These are phyloP conservation scores for Temnothorax ravouxi DNA, from an alignment of 2,888 invertebrate species.

Conservation along the genomic window DNA sequence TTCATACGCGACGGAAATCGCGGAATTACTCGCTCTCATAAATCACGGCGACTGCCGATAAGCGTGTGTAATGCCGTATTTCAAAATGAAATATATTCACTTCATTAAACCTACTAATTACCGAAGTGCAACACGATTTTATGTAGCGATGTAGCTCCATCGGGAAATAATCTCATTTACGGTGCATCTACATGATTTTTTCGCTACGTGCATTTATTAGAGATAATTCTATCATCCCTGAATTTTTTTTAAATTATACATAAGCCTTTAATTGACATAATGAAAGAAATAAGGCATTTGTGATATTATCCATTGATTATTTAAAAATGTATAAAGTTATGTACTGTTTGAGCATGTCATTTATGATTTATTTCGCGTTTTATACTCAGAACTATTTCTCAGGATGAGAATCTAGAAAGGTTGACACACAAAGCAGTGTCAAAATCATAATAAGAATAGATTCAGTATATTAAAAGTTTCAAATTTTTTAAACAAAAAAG, in stretches of 20 bases:
- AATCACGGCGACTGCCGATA: conserved; percentile 44
- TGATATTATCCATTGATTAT: neutral
- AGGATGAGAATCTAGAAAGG: neutral
- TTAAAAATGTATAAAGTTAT: neutral
- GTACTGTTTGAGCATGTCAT: neutral
- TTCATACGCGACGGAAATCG: conserved; percentile 42
- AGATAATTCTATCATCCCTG: neutral
- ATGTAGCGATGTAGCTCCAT: conserved; percentile 14
- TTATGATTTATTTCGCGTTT: neutral
- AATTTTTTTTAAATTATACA: neutral
- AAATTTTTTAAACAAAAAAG: neutral
- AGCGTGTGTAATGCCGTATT: conserved; percentile 34
- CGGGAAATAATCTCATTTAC: neutral
- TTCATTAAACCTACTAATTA: conserved; percentile 37
- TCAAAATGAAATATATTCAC: conserved; percentile 47
- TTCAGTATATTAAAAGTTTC: neutral
- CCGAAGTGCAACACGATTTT: conserved; percentile 31
- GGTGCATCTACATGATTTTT: neutral
- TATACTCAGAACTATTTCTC: neutral
- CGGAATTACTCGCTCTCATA: conserved; percentile 48
- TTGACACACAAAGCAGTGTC: neutral
- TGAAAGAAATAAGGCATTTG: neutral
- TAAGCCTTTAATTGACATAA: neutral
- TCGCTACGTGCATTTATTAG: neutral
- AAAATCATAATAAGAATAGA: neutral